These are phyloP conservation scores for Tenualosa ilisha DNA, from an alignment of 2,797 vertebrate species.

Conservation along the genomic window DNA sequence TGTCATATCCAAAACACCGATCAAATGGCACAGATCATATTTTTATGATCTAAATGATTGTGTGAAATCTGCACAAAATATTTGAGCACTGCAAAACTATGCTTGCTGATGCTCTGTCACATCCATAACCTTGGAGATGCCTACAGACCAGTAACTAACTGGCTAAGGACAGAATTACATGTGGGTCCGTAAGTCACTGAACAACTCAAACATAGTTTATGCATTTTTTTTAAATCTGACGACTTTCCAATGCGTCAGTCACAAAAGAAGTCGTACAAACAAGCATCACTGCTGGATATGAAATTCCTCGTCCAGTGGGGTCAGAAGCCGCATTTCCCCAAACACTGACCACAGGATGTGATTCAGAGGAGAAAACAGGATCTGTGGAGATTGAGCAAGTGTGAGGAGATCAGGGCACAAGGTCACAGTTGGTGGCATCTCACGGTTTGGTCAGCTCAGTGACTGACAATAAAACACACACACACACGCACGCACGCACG, in stretches of 20 bases:
- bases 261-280: neutral
- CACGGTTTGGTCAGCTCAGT: neutral
- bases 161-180: no score
- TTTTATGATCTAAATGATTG: no score
- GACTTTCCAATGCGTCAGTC: neutral
- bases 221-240: no score
- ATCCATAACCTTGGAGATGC: no score
- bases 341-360: neutral
- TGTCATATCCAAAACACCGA: no score
- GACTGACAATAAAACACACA: neutral
- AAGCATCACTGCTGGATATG: neutral
- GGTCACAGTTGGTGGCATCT: neutral
- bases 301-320: neutral
- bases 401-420: neutral
- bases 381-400: neutral
- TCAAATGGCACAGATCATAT: no score
- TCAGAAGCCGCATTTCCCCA: neutral
- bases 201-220: no score
- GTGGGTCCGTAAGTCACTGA: no score
- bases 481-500: neutral
- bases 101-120: no score
- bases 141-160: no score
- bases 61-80: no score
- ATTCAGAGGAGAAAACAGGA: constrained; percentile 5
- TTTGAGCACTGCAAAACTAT: no score